These are phyloP conservation scores for Spatulosminthurus flaviceps DNA, from an alignment of 2,888 invertebrate genomes.

Conservation along the genomic window DNA sequence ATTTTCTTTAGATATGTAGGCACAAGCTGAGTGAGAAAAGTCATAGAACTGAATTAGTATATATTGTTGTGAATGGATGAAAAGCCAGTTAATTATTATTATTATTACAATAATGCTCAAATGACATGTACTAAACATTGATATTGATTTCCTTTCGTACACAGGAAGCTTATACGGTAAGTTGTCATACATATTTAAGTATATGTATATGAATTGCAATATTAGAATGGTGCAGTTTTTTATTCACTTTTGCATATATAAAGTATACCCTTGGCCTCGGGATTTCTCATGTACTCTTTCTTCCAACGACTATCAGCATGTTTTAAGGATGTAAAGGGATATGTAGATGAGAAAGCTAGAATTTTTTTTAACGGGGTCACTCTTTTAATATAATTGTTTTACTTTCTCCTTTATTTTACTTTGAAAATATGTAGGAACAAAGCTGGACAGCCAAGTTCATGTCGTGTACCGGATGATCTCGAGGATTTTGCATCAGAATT, in stretches of 20 bases:
- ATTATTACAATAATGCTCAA: not conserved
- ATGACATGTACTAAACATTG: not conserved
- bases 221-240: not conserved
- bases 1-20: too few relatives aligned
- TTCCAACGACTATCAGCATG: too few relatives aligned
- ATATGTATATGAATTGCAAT: not conserved
- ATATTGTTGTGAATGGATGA: not conserved
- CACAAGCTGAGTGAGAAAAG: too few relatives aligned
- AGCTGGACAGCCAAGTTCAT: constrained; percentile 56
- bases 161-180: constrained; percentile 44
- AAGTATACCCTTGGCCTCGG: too few relatives aligned
- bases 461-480: constrained; percentile 59
- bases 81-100: not conserved
- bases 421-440: constrained; percentile 52
- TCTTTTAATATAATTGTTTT: not conserved
- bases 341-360: too few relatives aligned
- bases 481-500: constrained; percentile 51
- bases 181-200: not conserved
- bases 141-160: constrained; percentile 11
- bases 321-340: too few relatives aligned
- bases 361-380: too few relatives aligned
- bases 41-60: too few relatives aligned
- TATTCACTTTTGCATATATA: not conserved
- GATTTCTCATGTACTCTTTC: too few relatives aligned
- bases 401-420: constrained; percentile 7